Evolutionary conservation across 2,888 invertebrate species (phyloP), one percentile per base, ranked within the genome.

Genomic region (Ophion ellenae): DNA sequence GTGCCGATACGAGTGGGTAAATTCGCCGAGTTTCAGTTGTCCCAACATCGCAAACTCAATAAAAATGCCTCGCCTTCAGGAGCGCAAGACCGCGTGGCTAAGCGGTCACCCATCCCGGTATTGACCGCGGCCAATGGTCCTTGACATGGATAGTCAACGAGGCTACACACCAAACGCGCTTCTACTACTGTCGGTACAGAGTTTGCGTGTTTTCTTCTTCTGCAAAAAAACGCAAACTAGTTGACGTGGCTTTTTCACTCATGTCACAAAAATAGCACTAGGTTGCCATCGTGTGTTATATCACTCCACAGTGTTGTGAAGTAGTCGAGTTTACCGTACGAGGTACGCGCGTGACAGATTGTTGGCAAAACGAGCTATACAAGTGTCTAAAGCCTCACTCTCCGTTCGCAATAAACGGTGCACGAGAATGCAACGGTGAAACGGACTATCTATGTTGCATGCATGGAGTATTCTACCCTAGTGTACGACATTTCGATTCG

Each of bases 331-430:
- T 75, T 70, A 67, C 67, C 47, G 73, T 36, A 28, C n/a, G 64
- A 67, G 81, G 53, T 64, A 78, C 81, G 67, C 74, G 81, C 77
- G 84, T 81, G 86, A 83, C 84, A 77, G 74, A 81, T 84, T 47
- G 66, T 75, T 81, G 81, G 77, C 67, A 77, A 81, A 86, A 83
- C 69, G 67, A 78, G 70, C 63, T 75, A 64, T 63, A 80, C 75
- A 14, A 74, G 64, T 74, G 77, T 74, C 81, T 47, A 47, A 67
- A 61, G 24, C 59, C 74, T 40, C 47, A n/a, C 59, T 32, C 45
- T 47, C 40, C 63, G 64, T 78, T 78, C 7, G 73, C 74, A 74
- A 86, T 83, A 83, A 86, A 80, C 67, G 59, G 45, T 24, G 66
- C 66, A 83, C 80, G 69, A 66, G 77, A 71, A 77, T 77, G 76